Evolutionary conservation across 2,113 vertebrate genomes (phyloP).

Genomic region (Lepisosteus osseus): DNA sequence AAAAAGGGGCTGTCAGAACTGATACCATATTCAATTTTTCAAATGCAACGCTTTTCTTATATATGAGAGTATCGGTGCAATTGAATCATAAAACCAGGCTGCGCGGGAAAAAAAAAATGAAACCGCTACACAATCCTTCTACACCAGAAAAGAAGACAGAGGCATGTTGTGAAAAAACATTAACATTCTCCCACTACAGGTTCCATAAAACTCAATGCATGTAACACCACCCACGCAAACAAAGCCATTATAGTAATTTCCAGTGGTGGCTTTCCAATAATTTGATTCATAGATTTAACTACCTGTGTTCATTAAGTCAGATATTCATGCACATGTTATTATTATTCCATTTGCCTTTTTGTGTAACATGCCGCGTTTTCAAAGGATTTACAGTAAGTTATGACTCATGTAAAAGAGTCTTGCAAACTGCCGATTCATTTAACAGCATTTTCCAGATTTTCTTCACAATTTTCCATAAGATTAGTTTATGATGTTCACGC

Average conservation of each 20-base stretch:
- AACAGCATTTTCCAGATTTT: too few relatives aligned
- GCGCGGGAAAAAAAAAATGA: not conserved
- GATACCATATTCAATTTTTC: conserved; percentile 68
- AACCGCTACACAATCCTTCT: not conserved
- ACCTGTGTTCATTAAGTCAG: too few relatives aligned
- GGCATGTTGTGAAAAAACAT: not conserved
- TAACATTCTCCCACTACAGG: conserved; percentile 5
- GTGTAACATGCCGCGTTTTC: too few relatives aligned
- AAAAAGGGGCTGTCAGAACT: conserved; percentile 76
- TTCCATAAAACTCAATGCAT: conserved; percentile 2
- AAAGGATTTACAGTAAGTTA: too few relatives aligned
- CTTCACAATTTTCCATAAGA: too few relatives aligned
- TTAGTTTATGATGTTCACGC: too few relatives aligned
- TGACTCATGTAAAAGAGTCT: too few relatives aligned
- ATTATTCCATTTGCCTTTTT: too few relatives aligned
- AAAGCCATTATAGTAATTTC: not conserved
- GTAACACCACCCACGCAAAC: conserved; percentile 5
- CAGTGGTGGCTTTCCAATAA: conserved; percentile 6
- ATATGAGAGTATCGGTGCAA: conserved; percentile 11
- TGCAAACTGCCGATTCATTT: too few relatives aligned
- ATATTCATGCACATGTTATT: too few relatives aligned
- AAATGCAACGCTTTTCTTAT: conserved; percentile 46
- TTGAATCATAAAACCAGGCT: conserved; percentile 21
- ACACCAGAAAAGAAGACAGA: conserved; percentile 9
- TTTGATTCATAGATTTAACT: not conserved